Percentiles rank a stretch among this genome's conserved stretches.
Conservation (phyloP, 2,888 invertebrate genomes). For the Abscondita cerata region DNA sequence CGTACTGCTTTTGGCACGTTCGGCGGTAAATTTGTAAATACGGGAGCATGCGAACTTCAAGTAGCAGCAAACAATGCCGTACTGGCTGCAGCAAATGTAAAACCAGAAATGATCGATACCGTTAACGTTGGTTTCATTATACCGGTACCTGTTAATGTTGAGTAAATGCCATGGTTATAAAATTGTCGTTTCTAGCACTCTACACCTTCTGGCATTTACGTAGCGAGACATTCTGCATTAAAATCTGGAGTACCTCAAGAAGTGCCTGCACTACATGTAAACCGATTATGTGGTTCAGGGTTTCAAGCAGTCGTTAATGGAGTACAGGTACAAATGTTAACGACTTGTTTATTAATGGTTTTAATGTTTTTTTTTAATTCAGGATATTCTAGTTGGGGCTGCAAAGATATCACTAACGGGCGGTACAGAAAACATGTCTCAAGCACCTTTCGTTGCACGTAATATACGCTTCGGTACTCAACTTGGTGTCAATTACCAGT, state of each 20-base stretch:
- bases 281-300: conserved; percentile 96
- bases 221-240: conserved; percentile 88
- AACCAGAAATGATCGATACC: conserved; percentile 87
- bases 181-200: conserved; percentile 62
- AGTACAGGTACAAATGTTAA: conserved; percentile 71
- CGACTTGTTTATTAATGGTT: neutral
- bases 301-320: conserved; percentile 94
- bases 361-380: conserved; percentile 46
- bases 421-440: conserved; percentile 96
- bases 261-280: conserved; percentile 85
- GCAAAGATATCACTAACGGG: conserved; percentile 89
- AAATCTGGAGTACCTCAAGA: conserved; percentile 85
- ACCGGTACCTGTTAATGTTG: conserved; percentile 65
- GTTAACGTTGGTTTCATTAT: conserved; percentile 91
- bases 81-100: conserved; percentile 77
- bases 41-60: conserved; percentile 79
- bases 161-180: neutral
- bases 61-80: conserved; percentile 82
- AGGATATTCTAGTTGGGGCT: conserved; percentile 87
- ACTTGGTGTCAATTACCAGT: conserved; percentile 75
- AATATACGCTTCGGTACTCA: conserved; percentile 87
- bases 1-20: conserved; percentile 96
- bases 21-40: conserved; percentile 83
- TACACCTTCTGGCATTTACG: conserved; percentile 82
- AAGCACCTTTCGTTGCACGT: conserved; percentile 85